Evolutionary conservation across 2,113 vertebrate genomes (phyloP), one percentile per base, ranked within the genome.

Genomic region (Amia ocellicauda): DNA sequence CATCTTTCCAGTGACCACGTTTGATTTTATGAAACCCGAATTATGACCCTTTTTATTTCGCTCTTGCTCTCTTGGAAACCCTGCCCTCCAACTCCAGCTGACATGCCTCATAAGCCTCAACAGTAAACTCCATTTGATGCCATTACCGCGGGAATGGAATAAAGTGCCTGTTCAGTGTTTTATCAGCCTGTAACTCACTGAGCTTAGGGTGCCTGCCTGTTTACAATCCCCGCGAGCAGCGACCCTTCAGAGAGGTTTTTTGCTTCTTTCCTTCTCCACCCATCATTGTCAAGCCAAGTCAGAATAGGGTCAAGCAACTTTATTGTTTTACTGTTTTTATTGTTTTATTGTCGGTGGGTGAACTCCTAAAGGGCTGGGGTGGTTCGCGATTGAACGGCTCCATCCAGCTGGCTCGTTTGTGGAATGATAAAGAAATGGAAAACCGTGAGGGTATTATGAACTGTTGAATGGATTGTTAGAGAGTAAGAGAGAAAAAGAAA

Each of bases 241-340:
- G 14, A 16, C 14, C 45, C 45, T 47, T 47, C 45, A n/a, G 4
- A 47, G 7, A 16, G 1, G 13, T 47, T 47, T 42, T 47, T n/a
- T 47, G n/a, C 31, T 45, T 31, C 49, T 19, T 47, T 10, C 11
- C 47, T 36, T 49, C 42, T 36, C 27, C 19, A 11, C 20, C 31
- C 47, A 28, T 62, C 31, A 40, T 62, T 71, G 70, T 68, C 51
- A 64, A 28, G 56, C 47, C 27, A 31, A 51, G 59, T 19, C 45
- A 47, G 58, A 54, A 59, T 29, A 47, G 36, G 54, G 64, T 62
- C 65, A 64, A 45, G 43, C 36, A 16, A 53, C 17, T 31, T 51
- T 55, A 71, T 77, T 73, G 70, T 72, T 75, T 75, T 61, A 41
- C 43, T 31, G 58, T 72, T 76, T 81, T 80, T 78, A 78, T 63